Base-by-base conservation (phyloP, 2,113 vertebrate species). In the Accipiter cooperii region DNA sequence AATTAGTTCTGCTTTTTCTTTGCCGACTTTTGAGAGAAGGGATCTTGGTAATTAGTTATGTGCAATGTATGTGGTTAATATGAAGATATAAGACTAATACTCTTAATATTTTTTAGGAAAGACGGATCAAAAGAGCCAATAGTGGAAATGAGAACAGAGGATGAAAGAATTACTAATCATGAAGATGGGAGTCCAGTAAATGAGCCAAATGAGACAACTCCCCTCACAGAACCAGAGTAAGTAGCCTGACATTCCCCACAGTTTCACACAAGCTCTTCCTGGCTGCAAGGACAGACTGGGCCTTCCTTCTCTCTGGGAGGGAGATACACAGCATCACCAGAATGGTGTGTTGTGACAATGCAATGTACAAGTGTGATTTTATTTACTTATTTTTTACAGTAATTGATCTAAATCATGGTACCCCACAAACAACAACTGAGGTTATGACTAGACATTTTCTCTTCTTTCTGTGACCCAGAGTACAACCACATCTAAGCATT, bases 121-220 rank as follows among this genome's bases (percentile, higher is more conserved):
- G 98, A 99, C 98, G 99, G 98, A 94, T 99, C 99, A 94, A 99
- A 99, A 98, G 98, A 99, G 40, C 99, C 98, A 18, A 99, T 99
- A 96, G 98, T 99, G 90, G 98, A 99, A 98, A 98, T 99, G 98
- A 98, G 98, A 98, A 98, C 98, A 93, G 99, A 99, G 81, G 99
- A 99, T 97, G 99, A 99, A 98, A 98, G 98, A 97, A 98, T 98
- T 94, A 98, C 98, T 93, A 99, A 95, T 85, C 98, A 98, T 78
- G 98, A 98, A 97, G 99, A 99, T 12, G 98, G 98, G 69, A 99
- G 98, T 74, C 98, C 98, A 91, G 98, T 99, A 95, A 98, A 99
- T 97, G 99, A 98, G 91, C 98, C 98, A 96, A 99, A 99, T 98
- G 99, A 99, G 98, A 99, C 99, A 80, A 99, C 99, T 91, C 98